Percentiles rank a stretch among this genome's conserved stretches.
phyloP scores from a whole-genome alignment of 1,140 invertebrate genomes.

The Macrobrachium rosenbergii region DNA sequence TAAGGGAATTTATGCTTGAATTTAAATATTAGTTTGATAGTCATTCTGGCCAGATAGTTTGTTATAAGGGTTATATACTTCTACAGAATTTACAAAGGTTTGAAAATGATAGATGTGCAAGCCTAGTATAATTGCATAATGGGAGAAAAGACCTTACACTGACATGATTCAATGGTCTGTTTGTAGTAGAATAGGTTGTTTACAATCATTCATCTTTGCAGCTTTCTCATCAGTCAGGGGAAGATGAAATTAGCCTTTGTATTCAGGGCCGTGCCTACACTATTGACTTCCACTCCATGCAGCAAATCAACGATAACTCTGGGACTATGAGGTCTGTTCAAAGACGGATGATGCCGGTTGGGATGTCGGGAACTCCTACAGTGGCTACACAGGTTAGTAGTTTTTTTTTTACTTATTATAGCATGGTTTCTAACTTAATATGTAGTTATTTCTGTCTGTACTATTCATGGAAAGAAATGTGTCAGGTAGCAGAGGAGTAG shows the following conservation, averaged over 20 bases:
- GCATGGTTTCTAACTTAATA: too few species aligned
- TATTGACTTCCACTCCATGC: slow-evolving; percentile 96
- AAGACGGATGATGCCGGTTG: slow-evolving; percentile 71
- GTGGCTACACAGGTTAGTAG: slow-evolving; percentile 51
- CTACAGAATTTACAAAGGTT: too few species aligned
- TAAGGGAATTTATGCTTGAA: too few species aligned
- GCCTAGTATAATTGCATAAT: background rate
- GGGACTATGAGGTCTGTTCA: slow-evolving; percentile 93
- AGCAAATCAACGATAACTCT: slow-evolving; percentile 98
- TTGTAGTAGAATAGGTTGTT: background rate
- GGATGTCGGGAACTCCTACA: slow-evolving; percentile 37
- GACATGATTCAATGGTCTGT: background rate
- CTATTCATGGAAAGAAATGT: too few species aligned
- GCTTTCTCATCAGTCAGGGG: slow-evolving; percentile 91
- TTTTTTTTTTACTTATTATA: background rate
- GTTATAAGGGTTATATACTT: too few species aligned
- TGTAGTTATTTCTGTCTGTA: too few species aligned
- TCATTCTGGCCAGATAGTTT: too few species aligned
- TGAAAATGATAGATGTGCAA: too few species aligned
- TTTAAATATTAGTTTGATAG: too few species aligned
- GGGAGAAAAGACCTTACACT: too few species aligned
- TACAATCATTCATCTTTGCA: slow-evolving; percentile 69
- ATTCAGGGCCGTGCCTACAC: slow-evolving; percentile 93
- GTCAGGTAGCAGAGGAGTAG: too few species aligned
- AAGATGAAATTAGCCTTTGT: slow-evolving; percentile 93